Conservation (phyloP, 2,888 invertebrate species). For the Muschampia plurimacula region DNA sequence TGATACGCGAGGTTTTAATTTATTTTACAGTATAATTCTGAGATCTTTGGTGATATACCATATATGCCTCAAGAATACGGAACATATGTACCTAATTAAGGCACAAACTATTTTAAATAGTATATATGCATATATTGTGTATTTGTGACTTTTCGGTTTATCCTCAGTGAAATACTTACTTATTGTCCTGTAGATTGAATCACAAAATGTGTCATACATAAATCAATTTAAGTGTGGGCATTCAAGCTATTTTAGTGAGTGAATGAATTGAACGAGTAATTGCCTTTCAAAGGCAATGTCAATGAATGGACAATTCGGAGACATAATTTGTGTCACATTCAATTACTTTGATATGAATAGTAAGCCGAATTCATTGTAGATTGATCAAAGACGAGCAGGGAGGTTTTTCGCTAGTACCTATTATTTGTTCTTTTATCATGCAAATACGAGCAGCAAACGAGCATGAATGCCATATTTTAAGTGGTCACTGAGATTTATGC, state of each 20-base stretch:
- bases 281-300: constrained; percentile 9
- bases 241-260: constrained; percentile 15
- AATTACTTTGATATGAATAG: neutral
- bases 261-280: constrained; percentile 24
- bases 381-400: neutral
- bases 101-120: too few relatives aligned
- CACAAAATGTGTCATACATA: constrained; percentile 1
- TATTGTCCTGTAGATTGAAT: neutral
- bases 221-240: neutral
- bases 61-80: too few relatives aligned
- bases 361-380: neutral
- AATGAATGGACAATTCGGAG: neutral
- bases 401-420: neutral
- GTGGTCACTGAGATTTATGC: too few relatives aligned
- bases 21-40: too few relatives aligned
- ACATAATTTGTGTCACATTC: neutral
- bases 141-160: neutral
- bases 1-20: too few relatives aligned
- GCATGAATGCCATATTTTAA: too few relatives aligned
- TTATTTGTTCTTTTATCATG: too few relatives aligned
- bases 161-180: neutral
- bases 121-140: too few relatives aligned
- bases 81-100: too few relatives aligned
- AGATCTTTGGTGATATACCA: too few relatives aligned
- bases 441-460: too few relatives aligned